A percentile compares a stretch with the other conserved stretches of the same genome.
These are phyloP conservation scores for Coecobrya sp. DNA, from an alignment of 2,888 invertebrate species.

Conservation along the genomic window DNA sequence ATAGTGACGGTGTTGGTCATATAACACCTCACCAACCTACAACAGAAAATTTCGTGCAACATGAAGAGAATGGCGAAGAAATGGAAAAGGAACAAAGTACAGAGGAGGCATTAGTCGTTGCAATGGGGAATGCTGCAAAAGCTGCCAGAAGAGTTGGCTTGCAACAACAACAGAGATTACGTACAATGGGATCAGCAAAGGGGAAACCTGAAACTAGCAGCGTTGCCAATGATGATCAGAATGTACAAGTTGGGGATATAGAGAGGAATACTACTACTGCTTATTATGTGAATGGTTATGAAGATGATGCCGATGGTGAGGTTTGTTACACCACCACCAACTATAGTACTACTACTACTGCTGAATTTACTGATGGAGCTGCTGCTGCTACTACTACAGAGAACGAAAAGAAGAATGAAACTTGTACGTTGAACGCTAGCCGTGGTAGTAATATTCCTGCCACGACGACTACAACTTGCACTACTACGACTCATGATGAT, in stretches of 20 bases:
- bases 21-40: neutral
- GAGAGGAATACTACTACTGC: neutral
- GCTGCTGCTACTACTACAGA: neutral
- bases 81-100: neutral
- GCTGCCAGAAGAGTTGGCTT: conserved; percentile 64
- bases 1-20: neutral
- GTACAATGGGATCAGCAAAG: neutral
- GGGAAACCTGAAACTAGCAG: neutral
- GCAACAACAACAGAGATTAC: conserved; percentile 34
- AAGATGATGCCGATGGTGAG: conserved; percentile 7
- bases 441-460: neutral
- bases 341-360: neutral
- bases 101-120: conserved; percentile 49
- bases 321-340: neutral
- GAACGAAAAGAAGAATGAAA: conserved; percentile 59
- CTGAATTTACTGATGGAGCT: neutral
- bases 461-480: conserved; percentile 47
- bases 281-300: neutral
- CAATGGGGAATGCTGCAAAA: conserved; percentile 72
- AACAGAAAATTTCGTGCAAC: neutral
- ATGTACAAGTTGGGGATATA: neutral
- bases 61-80: neutral
- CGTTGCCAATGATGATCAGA: conserved; percentile 29
- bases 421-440: conserved; percentile 13
- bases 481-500: conserved; percentile 31